These are phyloP conservation scores for Telmatherina bonti DNA, from an alignment of 2,797 vertebrate species.

Conservation along the genomic window DNA sequence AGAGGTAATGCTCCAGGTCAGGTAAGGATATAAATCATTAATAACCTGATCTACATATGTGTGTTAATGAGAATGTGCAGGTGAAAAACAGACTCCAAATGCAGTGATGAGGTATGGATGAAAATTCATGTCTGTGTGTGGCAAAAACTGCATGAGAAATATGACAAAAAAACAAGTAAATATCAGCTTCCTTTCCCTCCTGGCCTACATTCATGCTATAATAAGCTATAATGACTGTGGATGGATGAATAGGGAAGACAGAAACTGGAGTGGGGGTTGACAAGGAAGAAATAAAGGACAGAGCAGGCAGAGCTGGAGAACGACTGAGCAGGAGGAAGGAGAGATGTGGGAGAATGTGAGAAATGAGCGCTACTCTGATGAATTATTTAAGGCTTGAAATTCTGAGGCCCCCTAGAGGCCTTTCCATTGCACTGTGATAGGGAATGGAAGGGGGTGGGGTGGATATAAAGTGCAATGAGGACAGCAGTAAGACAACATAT, in stretches of 20 bases:
- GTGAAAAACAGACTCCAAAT: conserved; percentile 21
- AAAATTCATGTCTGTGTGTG: background rate
- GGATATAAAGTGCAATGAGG: conserved; percentile 42
- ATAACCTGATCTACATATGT: conserved; percentile 59
- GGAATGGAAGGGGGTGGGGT: conserved; percentile 36
- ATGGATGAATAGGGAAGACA: conserved; percentile 39
- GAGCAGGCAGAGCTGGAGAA: conserved; percentile 34
- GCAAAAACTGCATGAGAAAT: conserved; percentile 8
- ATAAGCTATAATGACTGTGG: conserved; percentile 22
- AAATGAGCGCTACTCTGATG: conserved; percentile 71
- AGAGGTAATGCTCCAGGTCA: conserved; percentile 61
- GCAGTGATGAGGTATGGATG: conserved; percentile 17
- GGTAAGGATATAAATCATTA: conserved; percentile 60
- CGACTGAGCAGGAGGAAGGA: conserved; percentile 49
- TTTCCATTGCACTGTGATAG: conserved; percentile 57
- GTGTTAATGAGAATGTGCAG: conserved; percentile 12
- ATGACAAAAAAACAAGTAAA: conserved; percentile 33
- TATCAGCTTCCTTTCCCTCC: conserved; percentile 29
- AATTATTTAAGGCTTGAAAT: conserved; percentile 82
- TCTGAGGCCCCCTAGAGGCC: conserved; percentile 68
- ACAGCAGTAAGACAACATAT: conserved; percentile 62
- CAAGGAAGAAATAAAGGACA: conserved; percentile 5
- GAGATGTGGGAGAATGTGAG: conserved; percentile 68
- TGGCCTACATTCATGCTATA: conserved; percentile 44
- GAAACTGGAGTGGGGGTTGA: conserved; percentile 22